Evolutionary conservation across 2,888 invertebrate genomes (phyloP), one percentile per base, ranked within the genome.

Genomic region (Cheilosia soror): DNA sequence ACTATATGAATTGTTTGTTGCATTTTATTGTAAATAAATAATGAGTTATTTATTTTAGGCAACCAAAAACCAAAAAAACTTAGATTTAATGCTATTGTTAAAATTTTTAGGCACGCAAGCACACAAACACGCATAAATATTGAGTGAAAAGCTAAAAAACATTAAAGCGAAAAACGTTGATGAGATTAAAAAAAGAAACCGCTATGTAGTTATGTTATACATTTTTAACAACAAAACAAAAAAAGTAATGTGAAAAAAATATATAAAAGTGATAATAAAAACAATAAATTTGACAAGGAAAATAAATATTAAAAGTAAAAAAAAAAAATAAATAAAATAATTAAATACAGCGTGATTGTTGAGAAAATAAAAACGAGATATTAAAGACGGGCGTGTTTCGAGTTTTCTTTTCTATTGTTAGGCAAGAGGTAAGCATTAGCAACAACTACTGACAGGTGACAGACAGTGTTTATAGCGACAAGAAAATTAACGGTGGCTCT

Each of bases 201-300:
- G 80, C 84, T 84, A 60, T 47, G 84, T 75, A 84, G 84, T 76
- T 84, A 84, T 80, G 80, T 84, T 84, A 80, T 76, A 80, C 47
- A 75, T 84, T 84, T 84, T 84, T 84, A 76, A 75, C 78, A 73
- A 63, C 42, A 15, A 55, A 63, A 53, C 60, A 29, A 47, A 42
- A 31, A 66, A 31, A 72, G 66, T 20, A 71, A 55, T 57, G 71
- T 63, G 53, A 77, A 60, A 42, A 63, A 33, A 57, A 49, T 53
- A 77, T 58, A 65, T 75, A 75, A 79, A 84, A 80, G 84, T 84
- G 84, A 84, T 84, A 84, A 84, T 11, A 58, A 71, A 75, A 84
- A 84, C 84, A 84, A 84, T 84, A 84, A 84, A 80, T 75, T 71
- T 80, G 69, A 80, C 63, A 62, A 63, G 75, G 69, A 33, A 68